Percentiles rank a stretch among this genome's conserved stretches.
phyloP scores from a whole-genome alignment of 2,888 invertebrate genomes.

The Lasioglossum morio region DNA sequence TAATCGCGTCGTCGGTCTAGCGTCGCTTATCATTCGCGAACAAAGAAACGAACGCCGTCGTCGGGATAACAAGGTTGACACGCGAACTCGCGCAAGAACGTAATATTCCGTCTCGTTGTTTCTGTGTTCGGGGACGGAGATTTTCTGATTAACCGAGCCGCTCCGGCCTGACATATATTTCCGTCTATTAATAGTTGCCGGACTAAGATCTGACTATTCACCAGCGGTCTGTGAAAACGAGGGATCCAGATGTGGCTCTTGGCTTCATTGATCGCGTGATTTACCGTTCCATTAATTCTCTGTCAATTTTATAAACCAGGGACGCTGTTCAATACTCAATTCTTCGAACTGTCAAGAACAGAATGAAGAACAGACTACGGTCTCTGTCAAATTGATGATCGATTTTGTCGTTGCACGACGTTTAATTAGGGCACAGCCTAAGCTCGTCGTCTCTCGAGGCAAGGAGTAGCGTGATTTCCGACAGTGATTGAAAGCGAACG shows the following conservation, averaged over 20 bases:
- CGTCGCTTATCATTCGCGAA: conserved; percentile 17
- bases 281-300: background rate
- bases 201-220: background rate
- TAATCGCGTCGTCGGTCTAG: conserved; percentile 28
- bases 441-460: background rate
- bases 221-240: conserved; percentile 20
- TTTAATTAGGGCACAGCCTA: no score
- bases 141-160: conserved; percentile 34
- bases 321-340: no score
- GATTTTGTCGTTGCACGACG: no score
- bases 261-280: background rate
- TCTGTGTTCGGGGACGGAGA: background rate
- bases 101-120: conserved; percentile 38
- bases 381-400: no score
- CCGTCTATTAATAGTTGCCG: conserved; percentile 47
- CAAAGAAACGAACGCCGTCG: conserved; percentile 15
- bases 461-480: background rate
- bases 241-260: background rate
- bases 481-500: background rate
- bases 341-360: no score
- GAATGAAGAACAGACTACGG: no score
- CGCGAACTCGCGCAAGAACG: conserved; percentile 31
- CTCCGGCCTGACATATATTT: conserved; percentile 35
- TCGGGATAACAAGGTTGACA: background rate
- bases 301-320: background rate